Percentiles rank a stretch among this genome's conserved stretches.
Evolutionary conservation across 1,140 invertebrate species (phyloP).

Genomic region (Brachionus rubens): DNA sequence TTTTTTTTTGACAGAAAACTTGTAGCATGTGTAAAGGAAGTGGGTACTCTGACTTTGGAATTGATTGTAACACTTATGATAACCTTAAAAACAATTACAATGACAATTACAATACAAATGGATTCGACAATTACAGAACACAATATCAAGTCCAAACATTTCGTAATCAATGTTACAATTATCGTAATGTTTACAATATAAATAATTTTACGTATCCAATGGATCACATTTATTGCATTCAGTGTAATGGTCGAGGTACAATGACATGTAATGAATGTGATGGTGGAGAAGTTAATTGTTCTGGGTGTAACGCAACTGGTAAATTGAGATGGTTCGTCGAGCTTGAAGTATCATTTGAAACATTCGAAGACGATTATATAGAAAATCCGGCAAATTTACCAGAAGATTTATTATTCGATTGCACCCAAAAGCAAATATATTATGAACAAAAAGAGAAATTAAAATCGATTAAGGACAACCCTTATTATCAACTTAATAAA

Average conservation of each 20-base stretch:
- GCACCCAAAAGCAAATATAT: not conserved
- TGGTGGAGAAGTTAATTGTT: conserved; percentile 9
- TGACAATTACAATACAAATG: conserved; percentile 5
- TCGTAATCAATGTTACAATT: conserved; percentile 13
- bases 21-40: conserved; percentile 24
- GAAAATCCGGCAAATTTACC: not conserved
- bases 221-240: conserved; percentile 39
- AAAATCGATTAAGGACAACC: conserved; percentile 20
- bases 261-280: conserved; percentile 5
- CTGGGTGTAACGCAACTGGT: conserved; percentile 2
- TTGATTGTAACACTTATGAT: not conserved
- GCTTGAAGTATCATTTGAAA: conserved; percentile 8
- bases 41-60: conserved; percentile 1
- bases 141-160: conserved; percentile 18
- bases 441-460: conserved; percentile 20
- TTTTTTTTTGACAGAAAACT: not conserved
- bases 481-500: not conserved
- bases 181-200: not conserved
- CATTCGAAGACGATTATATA: not conserved
- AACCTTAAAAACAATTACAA: not conserved
- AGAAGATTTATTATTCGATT: conserved; percentile 7
- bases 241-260: conserved; percentile 1
- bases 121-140: conserved; percentile 3
- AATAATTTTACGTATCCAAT: not conserved
- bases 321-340: conserved; percentile 30